Conservation (phyloP, 2,113 vertebrate genomes). For the Falco punctatus region DNA sequence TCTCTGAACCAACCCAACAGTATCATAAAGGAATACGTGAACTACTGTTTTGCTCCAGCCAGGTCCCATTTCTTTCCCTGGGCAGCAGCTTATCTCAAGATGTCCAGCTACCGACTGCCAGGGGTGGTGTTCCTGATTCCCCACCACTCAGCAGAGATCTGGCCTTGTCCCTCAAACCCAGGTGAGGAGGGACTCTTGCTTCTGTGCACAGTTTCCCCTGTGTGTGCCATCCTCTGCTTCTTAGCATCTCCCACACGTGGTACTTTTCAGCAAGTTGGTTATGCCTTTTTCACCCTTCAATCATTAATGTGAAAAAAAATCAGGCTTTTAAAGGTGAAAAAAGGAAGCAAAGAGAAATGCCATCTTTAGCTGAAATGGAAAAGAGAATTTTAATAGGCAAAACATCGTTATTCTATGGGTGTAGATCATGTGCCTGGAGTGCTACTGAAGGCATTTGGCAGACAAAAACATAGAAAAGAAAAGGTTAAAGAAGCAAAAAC, state of each 20-base stretch:
- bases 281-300: not conserved
- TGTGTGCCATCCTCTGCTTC: not conserved
- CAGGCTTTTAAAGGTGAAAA: not conserved
- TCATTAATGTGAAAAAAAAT: not conserved
- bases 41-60: not conserved
- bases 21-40: not conserved
- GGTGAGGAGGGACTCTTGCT: not conserved
- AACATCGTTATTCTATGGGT: not conserved
- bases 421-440: not conserved
- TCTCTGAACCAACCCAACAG: not conserved
- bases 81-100: not conserved
- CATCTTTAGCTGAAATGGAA: not conserved
- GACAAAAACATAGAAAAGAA: not conserved
- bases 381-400: not conserved
- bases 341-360: not conserved
- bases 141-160: not conserved
- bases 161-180: not conserved
- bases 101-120: not conserved
- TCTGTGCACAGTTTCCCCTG: not conserved
- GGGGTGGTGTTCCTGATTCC: not conserved
- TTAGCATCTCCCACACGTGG: not conserved
- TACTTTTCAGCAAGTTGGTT: not conserved
- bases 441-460: not conserved
- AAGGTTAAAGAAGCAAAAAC: not conserved
- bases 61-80: not conserved